A percentile compares a stretch with the other conserved stretches of the same genome.
Conservation (phyloP, 2,797 vertebrate species). For the Xiphorhynchus erythropygius region DNA sequence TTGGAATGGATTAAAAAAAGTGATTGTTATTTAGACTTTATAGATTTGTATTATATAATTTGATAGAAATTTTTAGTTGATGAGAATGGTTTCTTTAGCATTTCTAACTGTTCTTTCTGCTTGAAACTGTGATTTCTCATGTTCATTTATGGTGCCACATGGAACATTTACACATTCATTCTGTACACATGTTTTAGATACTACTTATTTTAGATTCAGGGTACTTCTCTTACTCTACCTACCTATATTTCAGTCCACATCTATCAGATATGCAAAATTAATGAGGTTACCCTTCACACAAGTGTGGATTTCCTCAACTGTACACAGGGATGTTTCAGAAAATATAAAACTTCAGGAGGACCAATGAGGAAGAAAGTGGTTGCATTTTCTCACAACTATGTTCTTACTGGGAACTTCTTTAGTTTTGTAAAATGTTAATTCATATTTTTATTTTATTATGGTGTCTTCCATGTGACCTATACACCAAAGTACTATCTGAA, state of each 20-base stretch:
- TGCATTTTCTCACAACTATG: not conserved
- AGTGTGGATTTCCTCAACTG: not conserved
- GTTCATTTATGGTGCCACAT: not conserved
- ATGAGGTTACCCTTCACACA: not conserved
- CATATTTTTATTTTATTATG: not conserved
- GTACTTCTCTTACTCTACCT: not conserved
- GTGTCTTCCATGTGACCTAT: not conserved
- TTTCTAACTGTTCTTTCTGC: not conserved
- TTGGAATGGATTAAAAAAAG: not conserved
- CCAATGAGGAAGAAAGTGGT: not conserved
- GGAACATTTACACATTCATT: not conserved
- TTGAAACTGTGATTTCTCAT: not conserved
- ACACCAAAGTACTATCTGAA: not conserved
- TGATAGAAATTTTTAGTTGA: not conserved
- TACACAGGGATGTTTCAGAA: not conserved
- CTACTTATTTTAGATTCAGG: not conserved
- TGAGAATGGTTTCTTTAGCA: not conserved
- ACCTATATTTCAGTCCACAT: not conserved
- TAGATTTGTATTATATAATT: not conserved
- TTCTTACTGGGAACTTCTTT: not conserved
- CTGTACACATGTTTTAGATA: accelerated
- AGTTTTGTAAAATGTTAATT: not conserved
- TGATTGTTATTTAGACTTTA: not conserved
- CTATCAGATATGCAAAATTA: not conserved
- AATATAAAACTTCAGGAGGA: not conserved